A percentile compares a stretch with the other conserved stretches of the same genome.
Evolutionary conservation across 2,888 invertebrate species (phyloP).

Genomic region (Brachyopa scutellaris): DNA sequence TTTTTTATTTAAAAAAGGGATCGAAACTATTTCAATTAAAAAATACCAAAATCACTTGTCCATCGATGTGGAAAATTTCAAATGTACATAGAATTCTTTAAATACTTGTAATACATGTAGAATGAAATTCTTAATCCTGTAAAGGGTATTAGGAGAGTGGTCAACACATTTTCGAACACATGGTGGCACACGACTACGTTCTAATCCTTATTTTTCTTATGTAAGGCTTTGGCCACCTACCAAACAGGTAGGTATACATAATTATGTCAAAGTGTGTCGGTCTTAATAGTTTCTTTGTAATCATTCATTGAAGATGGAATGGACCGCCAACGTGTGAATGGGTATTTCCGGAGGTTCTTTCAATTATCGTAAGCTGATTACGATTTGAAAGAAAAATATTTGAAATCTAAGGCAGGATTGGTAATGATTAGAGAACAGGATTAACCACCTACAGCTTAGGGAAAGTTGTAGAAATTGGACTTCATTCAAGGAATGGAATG

Average conservation of each 20-base stretch:
- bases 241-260: no score
- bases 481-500: no score
- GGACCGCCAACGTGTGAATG: not conserved
- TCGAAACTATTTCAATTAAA: conserved; percentile 23
- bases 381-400: not conserved
- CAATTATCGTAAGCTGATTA: conserved; percentile 62
- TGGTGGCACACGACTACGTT: conserved; percentile 56
- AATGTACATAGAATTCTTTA: not conserved
- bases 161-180: conserved; percentile 25
- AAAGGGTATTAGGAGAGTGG: conserved; percentile 19
- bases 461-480: not conserved
- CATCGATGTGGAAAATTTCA: conserved; percentile 37
- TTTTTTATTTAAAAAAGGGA: not conserved
- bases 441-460: conserved; percentile 64
- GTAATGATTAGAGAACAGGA: conserved; percentile 27
- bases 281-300: conserved; percentile 19
- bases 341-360: conserved; percentile 55
- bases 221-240: conserved; percentile 62
- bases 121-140: conserved; percentile 39
- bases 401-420: conserved; percentile 16
- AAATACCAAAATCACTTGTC: conserved; percentile 35
- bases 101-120: not conserved
- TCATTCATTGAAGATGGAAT: not conserved
- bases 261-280: conserved; percentile 58
- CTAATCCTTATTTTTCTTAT: conserved; percentile 28